Percentiles rank a stretch among this genome's conserved stretches.
Evolutionary conservation across 2,797 vertebrate genomes (phyloP).

Genomic region (Vespertilio murinus): DNA sequence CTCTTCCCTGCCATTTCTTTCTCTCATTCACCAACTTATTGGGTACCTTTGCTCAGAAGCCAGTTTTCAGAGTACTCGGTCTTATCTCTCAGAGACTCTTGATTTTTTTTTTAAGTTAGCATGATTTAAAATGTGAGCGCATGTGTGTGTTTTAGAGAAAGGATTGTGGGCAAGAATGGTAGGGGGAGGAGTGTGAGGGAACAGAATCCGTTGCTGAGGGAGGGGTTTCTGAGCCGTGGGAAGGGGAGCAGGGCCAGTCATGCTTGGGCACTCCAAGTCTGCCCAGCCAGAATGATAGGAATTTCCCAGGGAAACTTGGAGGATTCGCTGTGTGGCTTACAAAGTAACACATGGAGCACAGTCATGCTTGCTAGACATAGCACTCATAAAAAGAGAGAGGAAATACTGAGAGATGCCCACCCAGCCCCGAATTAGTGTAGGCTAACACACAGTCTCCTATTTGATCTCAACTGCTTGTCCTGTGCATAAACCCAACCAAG

Average conservation of each 20-base stretch:
- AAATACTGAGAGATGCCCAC: not conserved
- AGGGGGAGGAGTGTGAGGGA: not conserved
- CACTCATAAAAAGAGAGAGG: conserved; percentile 9
- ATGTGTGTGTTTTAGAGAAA: not conserved
- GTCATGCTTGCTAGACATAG: not conserved
- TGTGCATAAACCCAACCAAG: not conserved
- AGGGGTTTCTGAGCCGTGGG: not conserved
- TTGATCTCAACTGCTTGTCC: not conserved
- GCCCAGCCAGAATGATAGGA: not conserved
- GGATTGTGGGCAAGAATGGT: no score
- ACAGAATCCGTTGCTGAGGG: fast-evolving
- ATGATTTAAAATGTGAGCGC: not conserved
- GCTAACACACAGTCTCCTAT: not conserved
- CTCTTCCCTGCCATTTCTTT: not conserved
- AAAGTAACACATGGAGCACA: not conserved
- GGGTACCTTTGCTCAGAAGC: not conserved
- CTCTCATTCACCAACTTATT: not conserved
- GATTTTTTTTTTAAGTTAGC: not conserved
- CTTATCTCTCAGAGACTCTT: not conserved
- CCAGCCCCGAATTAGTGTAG: not conserved
- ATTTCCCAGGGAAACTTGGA: not conserved
- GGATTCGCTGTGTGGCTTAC: not conserved
- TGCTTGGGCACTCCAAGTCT: not conserved
- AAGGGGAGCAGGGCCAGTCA: not conserved
- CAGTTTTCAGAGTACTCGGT: not conserved